These are phyloP conservation scores for Clitarchus hookeri DNA, from an alignment of 2,888 invertebrate genomes.

Conservation along the genomic window DNA sequence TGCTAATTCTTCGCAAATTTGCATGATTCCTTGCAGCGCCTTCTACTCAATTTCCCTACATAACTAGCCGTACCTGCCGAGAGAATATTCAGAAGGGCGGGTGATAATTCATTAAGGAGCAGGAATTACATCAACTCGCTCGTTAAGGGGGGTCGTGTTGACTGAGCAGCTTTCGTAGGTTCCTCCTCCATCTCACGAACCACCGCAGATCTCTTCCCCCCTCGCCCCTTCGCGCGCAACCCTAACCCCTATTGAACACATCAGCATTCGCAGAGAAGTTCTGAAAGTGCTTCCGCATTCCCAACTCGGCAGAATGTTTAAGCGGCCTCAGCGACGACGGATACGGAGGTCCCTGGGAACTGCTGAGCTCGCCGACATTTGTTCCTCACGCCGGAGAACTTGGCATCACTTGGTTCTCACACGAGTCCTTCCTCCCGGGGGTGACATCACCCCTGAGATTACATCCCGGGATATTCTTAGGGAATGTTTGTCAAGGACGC, in stretches of 20 bases:
- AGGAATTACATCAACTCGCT: conserved; percentile 14
- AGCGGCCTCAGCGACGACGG: background rate
- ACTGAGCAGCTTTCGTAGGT: background rate
- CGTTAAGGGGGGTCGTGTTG: conserved; percentile 3
- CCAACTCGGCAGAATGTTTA: background rate
- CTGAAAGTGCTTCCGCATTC: background rate
- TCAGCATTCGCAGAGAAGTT: background rate
- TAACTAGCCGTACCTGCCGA: background rate
- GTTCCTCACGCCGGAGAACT: too few species aligned
- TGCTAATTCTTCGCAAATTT: background rate
- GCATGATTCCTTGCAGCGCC: background rate
- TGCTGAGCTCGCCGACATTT: background rate
- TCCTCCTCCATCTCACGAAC: background rate
- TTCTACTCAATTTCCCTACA: background rate
- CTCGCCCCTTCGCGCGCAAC: background rate
- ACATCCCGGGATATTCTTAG: too few species aligned
- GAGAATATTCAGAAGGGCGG: background rate
- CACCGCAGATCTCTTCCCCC: background rate
- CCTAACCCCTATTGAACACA: background rate
- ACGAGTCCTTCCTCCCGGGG: too few species aligned
- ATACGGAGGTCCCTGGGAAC: background rate
- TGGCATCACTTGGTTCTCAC: too few species aligned
- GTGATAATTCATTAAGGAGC: background rate
- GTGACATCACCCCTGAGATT: too few species aligned
- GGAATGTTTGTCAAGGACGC: too few species aligned